Percentiles rank a stretch among this genome's conserved stretches.
Evolutionary conservation across 2,888 invertebrate species (phyloP).

Genomic region (Kuschelorhynchus macadamiae): DNA sequence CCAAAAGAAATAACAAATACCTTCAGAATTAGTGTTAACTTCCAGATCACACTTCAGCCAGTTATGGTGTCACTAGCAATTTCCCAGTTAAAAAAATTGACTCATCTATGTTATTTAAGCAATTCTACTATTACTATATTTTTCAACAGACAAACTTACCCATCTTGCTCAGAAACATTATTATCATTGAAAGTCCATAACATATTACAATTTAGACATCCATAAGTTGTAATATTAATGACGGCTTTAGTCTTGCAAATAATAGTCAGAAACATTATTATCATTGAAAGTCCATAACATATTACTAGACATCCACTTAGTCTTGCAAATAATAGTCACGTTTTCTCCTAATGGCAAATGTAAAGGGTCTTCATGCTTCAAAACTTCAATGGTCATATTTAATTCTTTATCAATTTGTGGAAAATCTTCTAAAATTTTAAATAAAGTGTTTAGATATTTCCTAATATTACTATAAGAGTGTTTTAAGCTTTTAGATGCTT

Average conservation of each 20-base stretch:
- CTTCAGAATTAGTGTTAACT: no score
- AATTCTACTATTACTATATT: no score
- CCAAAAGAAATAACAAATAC: no score
- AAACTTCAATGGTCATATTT: conserved; percentile 65
- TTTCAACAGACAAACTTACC: conserved; percentile 67
- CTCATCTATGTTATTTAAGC: no score
- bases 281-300: conserved; percentile 75
- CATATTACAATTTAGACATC: conserved; percentile 68
- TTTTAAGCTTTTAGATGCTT: conserved; percentile 1
- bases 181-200: conserved; percentile 74
- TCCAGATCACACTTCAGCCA: no score
- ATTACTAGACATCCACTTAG: conserved; percentile 69
- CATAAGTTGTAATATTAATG: no score
- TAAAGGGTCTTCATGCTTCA: conserved; percentile 61
- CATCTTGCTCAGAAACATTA: conserved; percentile 71
- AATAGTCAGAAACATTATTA: conserved; percentile 72
- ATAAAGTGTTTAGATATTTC: not conserved
- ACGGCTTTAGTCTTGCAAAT: conserved; percentile 72
- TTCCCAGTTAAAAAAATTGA: no score
- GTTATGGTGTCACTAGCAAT: no score
- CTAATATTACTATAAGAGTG: conserved; percentile 5
- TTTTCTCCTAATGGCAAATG: conserved; percentile 68
- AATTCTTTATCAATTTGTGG: conserved; percentile 61
- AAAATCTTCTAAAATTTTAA: conserved; percentile 52
- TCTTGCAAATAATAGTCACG: conserved; percentile 72